Base-by-base conservation (phyloP, 2,888 invertebrate genomes). In the Hydropsyche betteni region DNA sequence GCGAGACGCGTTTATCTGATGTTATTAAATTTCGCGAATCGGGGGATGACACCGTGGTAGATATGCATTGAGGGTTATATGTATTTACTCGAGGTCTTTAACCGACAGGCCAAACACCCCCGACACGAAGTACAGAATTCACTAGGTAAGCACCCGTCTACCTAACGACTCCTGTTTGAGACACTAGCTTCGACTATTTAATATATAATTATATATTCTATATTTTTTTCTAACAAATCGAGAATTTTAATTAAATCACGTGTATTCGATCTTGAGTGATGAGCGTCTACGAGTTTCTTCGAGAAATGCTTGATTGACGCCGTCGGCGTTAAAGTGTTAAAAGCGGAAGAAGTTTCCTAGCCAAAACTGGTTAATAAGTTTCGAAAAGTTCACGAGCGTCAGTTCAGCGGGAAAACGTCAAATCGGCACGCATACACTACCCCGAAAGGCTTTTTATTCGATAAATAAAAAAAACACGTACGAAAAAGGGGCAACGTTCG, bases 101-200 rank as follows among this genome's bases (percentile, higher is more conserved):
- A 64, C 64, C 64, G 64, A 12, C 12, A 36, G 64, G 64, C 33
- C 64, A 64, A 33, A n/a, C 24, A 64, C 64, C 64, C 61, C 64
- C 36, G 10, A 44, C 10, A 44, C 34, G 4, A 34, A 64, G 6
- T 64, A 64, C 64, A 36, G n/a, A 33, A 64, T 34, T 36, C 44
- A 44, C 44, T 8, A n/a, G n/a, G n/a, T n/a, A 44, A 44, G 44
- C 6, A 10, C 44, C 10, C 44, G 6, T 2, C 10, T 44, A 44
- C 2, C 24, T 24, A 24, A 24, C 2, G 24, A 24, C 44, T 8
- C 3, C 44, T 44, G 10, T 4, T 8, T 10, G 44, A 44, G 6
- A 44, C 3, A 10, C 6, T 10, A 6, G 7, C 44, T 7, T 44
- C 44, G 7, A 6, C 44, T 44, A 44, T 44, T 10, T 10, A 44